Conservation (phyloP, 1,140 invertebrate species). For the Temnothorax longispinosus region DNA sequence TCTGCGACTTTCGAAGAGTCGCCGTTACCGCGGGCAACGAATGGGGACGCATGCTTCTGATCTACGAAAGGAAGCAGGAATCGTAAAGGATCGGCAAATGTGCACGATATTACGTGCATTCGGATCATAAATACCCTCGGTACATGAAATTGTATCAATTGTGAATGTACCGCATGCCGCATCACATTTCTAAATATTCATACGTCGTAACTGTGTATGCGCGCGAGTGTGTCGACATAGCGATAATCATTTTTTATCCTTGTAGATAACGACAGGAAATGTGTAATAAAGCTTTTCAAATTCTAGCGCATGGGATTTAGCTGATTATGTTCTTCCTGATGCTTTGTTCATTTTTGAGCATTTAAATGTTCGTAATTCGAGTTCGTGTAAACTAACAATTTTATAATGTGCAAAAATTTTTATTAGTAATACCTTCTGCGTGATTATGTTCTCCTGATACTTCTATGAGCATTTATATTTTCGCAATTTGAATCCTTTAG, state of each 20-base stretch:
- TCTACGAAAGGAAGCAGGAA: conserved; percentile 80
- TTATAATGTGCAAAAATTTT: background rate
- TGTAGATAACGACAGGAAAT: background rate
- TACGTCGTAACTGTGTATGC: background rate
- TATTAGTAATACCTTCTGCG: background rate
- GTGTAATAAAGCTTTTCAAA: background rate
- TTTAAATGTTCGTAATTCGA: background rate
- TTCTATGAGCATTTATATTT: background rate
- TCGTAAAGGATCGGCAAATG: background rate
- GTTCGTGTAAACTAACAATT: background rate
- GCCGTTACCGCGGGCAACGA: conserved; percentile 87
- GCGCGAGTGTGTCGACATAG: background rate
- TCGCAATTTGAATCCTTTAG: too few species aligned
- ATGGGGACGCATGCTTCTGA: conserved; percentile 90
- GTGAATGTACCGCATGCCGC: background rate
- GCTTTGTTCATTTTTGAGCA: background rate
- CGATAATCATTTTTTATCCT: background rate
- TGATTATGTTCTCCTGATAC: background rate
- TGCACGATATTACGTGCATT: background rate
- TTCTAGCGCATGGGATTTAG: background rate
- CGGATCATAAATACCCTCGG: background rate
- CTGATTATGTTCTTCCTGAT: background rate
- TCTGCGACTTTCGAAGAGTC: conserved; percentile 86
- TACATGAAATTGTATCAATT: background rate
- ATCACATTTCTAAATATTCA: background rate